Percentiles rank a stretch among this genome's conserved stretches.
Evolutionary conservation across 2,797 vertebrate genomes (phyloP).

Genomic region (Danio tinwini): DNA sequence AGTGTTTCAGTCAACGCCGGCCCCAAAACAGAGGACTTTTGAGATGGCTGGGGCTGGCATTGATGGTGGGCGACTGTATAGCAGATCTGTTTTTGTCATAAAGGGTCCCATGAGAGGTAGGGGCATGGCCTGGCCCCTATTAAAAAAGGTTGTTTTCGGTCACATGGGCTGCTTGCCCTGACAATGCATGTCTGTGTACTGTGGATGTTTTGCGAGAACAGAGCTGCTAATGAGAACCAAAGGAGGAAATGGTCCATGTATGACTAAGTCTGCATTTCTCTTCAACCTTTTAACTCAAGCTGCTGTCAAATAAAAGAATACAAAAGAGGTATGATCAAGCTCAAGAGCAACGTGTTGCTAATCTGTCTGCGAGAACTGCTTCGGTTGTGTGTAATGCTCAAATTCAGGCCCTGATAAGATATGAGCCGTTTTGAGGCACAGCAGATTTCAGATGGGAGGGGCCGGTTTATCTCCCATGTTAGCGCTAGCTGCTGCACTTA

Average conservation of each 20-base stretch:
- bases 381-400: slow-evolving; percentile 35
- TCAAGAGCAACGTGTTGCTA: slow-evolving; percentile 24
- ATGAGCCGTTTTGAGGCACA: slow-evolving; percentile 31
- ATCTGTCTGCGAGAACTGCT: not conserved
- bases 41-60: slow-evolving; percentile 56
- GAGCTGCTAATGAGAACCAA: not conserved
- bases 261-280: not conserved
- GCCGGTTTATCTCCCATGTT: slow-evolving; percentile 21
- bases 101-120: slow-evolving; percentile 55
- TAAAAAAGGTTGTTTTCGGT: slow-evolving; percentile 72
- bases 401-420: slow-evolving; percentile 26
- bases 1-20: slow-evolving; percentile 68
- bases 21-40: slow-evolving; percentile 71
- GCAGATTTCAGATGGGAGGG: slow-evolving; percentile 33
- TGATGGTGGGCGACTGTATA: slow-evolving; percentile 60
- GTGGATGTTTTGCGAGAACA: slow-evolving; percentile 30
- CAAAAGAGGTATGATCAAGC: slow-evolving; percentile 14
- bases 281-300: not conserved
- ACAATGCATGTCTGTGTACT: slow-evolving; percentile 77
- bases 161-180: slow-evolving; percentile 75
- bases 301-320: slow-evolving; percentile 18
- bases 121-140: slow-evolving; percentile 29
- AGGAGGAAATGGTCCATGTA: not conserved
- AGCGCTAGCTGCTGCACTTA: slow-evolving; percentile 48
- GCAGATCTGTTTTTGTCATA: slow-evolving; percentile 71